Conservation (phyloP, 2,888 invertebrate species). For the Pachliopta kotzebuea region DNA sequence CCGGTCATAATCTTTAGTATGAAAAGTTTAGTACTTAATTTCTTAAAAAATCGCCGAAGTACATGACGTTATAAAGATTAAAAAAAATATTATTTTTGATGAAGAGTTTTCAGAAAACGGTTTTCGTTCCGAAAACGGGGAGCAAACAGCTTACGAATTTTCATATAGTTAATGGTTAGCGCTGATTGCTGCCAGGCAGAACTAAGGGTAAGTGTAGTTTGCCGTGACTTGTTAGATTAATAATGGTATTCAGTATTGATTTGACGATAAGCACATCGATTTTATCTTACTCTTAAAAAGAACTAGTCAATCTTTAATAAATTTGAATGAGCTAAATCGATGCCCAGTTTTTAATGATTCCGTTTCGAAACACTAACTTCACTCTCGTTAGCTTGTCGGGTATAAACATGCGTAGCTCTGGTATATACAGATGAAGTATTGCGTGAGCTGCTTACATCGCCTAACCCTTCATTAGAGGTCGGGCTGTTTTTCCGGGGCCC, state of each 20-base stretch:
- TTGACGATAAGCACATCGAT: not conserved
- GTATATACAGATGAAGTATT: slow-evolving; percentile 13
- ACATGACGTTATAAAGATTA: not conserved
- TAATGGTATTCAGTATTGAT: too few species aligned
- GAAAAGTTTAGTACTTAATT: not conserved
- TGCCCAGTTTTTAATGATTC: not conserved
- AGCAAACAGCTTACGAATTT: too few species aligned
- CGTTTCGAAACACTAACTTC: not conserved
- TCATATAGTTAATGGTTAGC: too few species aligned
- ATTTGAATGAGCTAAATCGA: slow-evolving; percentile 35
- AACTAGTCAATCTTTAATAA: too few species aligned
- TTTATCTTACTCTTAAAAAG: too few species aligned
- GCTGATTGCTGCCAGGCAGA: too few species aligned
- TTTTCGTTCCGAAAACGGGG: too few species aligned
- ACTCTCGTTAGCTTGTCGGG: not conserved
- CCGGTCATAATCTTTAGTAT: not conserved
- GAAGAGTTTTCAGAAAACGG: too few species aligned
- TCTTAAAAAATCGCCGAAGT: not conserved
- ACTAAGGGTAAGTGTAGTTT: too few species aligned
- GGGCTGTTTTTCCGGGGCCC: slow-evolving; percentile 53
- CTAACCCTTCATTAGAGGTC: slow-evolving; percentile 69
- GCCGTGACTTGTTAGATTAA: too few species aligned
- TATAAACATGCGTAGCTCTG: not conserved
- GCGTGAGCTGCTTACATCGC: slow-evolving; percentile 36
- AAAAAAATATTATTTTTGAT: too few species aligned